These are phyloP conservation scores for Zaprionus vittiger DNA, from an alignment of 1,140 invertebrate species.

Conservation along the genomic window DNA sequence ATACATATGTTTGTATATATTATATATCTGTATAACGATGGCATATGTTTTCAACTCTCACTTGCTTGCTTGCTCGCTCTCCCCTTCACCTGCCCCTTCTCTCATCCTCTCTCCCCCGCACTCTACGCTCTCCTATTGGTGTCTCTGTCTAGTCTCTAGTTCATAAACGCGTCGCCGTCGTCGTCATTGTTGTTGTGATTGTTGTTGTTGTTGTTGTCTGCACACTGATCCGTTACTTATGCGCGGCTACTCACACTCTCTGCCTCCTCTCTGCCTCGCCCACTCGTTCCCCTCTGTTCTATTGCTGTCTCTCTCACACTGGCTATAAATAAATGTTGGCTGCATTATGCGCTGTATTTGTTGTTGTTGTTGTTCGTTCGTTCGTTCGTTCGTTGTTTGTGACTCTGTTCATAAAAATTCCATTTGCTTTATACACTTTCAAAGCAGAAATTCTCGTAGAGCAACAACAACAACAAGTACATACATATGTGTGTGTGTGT, in stretches of 20 bases:
- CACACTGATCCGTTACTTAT: slow-evolving; percentile 50
- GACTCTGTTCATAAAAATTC: slow-evolving; percentile 66
- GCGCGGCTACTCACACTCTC: neutral
- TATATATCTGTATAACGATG: neutral
- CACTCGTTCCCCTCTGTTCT: slow-evolving; percentile 1
- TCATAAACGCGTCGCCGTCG: slow-evolving; percentile 28
- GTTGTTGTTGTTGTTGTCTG: slow-evolving; percentile 10
- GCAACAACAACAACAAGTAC: slow-evolving; percentile 18
- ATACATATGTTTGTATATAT: too few relatives aligned
- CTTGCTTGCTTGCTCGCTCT: neutral
- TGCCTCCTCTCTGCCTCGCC: slow-evolving; percentile 2
- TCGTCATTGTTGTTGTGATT: neutral
- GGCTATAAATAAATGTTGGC: slow-evolving; percentile 55
- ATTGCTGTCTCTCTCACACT: slow-evolving; percentile 14
- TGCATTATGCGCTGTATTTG: slow-evolving; percentile 50
- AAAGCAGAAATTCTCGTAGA: slow-evolving; percentile 38
- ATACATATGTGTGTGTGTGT: slow-evolving; percentile 13
- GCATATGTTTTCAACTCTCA: slow-evolving; percentile 34
- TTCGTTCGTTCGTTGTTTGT: slow-evolving; percentile 16
- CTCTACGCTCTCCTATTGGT: slow-evolving; percentile 19
- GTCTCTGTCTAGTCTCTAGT: slow-evolving; percentile 46
- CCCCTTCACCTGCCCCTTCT: neutral
- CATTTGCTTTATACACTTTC: slow-evolving; percentile 51
- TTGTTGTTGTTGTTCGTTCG: neutral
- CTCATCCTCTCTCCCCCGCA: neutral